phyloP scores from a whole-genome alignment of 2,888 invertebrate genomes.

The Callyntrura guangdongensis region DNA sequence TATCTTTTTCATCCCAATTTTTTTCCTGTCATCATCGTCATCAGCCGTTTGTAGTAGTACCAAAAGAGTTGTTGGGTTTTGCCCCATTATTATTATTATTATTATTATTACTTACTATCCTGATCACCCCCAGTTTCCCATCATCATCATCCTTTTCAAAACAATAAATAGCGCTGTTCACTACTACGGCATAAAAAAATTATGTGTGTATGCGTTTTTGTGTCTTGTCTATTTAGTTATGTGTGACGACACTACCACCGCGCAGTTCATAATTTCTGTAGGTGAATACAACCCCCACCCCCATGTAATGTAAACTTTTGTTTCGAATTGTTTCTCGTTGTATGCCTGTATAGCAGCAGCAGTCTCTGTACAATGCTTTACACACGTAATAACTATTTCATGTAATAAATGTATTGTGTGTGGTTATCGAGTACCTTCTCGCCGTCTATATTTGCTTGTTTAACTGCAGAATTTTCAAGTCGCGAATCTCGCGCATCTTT shows the following conservation, averaged over 20 bases:
- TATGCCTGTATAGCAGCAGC: too few relatives aligned
- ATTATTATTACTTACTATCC: slow-evolving; percentile 54
- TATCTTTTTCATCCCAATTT: slow-evolving; percentile 64
- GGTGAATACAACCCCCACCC: too few relatives aligned
- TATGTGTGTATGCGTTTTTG: neutral
- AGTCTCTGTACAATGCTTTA: neutral
- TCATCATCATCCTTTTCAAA: slow-evolving; percentile 56
- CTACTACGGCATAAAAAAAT: neutral
- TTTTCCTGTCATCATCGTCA: slow-evolving; percentile 56
- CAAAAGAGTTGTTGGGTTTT: slow-evolving; percentile 52
- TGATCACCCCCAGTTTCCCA: slow-evolving; percentile 56
- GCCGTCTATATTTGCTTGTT: slow-evolving; percentile 12
- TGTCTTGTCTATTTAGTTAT: slow-evolving; percentile 12
- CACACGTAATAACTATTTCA: too few relatives aligned
- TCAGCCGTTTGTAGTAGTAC: slow-evolving; percentile 11
- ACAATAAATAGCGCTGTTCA: neutral
- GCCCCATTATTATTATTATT: slow-evolving; percentile 66
- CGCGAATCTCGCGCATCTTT: neutral
- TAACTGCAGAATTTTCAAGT: slow-evolving; percentile 39
- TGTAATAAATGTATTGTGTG: too few relatives aligned
- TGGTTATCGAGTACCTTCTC: neutral
- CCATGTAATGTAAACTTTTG: too few relatives aligned
- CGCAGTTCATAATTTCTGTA: neutral
- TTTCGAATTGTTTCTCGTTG: neutral
- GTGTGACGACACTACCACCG: neutral